phyloP scores from a whole-genome alignment of 2,113 vertebrate genomes.

The Desmodus rotundus region DNA sequence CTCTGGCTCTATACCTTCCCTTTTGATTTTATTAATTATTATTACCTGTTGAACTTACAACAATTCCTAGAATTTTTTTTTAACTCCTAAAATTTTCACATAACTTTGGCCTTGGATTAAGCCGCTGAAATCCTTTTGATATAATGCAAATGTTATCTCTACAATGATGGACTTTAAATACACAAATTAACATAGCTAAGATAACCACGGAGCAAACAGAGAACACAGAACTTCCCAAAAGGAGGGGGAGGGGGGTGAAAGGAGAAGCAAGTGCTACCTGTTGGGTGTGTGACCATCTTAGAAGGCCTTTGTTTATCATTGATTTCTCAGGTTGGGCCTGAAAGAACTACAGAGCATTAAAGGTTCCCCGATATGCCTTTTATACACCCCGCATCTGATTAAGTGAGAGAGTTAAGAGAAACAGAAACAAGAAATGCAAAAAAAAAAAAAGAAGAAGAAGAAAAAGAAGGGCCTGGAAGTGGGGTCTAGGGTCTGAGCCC shows the following conservation, averaged over 20 bases:
- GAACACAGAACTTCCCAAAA: neutral
- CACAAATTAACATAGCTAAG: neutral
- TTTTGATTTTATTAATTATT: too few relatives aligned
- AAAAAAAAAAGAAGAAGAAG: neutral
- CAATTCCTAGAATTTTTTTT: neutral
- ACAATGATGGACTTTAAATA: neutral
- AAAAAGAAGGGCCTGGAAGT: neutral
- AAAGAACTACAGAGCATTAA: neutral
- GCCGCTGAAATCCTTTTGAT: neutral
- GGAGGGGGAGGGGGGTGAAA: neutral
- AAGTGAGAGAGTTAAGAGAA: neutral
- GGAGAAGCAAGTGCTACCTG: neutral
- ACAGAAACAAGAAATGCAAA: conserved; percentile 6
- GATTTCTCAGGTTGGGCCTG: neutral
- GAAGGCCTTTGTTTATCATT: neutral
- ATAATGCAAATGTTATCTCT: neutral
- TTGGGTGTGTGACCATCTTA: neutral
- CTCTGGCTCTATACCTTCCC: neutral
- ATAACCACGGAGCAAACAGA: neutral
- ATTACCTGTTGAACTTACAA: neutral
- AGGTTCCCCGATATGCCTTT: neutral
- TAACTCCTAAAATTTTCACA: neutral
- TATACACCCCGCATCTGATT: neutral
- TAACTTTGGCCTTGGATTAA: neutral
- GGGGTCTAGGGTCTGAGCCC: neutral